Conservation (phyloP, 2,797 vertebrate species). For the Hypotaenidia okinawae region DNA sequence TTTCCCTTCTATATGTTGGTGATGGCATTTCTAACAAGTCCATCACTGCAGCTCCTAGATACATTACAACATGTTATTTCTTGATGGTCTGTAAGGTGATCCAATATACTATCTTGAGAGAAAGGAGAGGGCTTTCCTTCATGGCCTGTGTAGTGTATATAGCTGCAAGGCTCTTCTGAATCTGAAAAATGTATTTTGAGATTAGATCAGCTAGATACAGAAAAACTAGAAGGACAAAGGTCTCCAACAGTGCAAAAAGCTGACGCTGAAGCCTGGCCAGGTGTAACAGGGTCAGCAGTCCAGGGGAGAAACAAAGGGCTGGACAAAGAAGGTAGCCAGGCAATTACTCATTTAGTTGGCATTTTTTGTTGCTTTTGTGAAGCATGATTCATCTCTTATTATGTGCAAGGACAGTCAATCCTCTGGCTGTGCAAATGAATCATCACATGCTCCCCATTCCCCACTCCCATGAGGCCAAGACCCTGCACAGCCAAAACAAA, state of each 20-base stretch:
- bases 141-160: not conserved
- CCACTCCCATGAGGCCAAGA: not conserved
- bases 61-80: not conserved
- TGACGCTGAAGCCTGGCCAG: slow-evolving; percentile 19
- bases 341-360: slow-evolving; percentile 9
- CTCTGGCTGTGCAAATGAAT: slow-evolving; percentile 28
- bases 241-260: slow-evolving; percentile 1
- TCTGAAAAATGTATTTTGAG: not conserved
- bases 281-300: not conserved
- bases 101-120: not conserved
- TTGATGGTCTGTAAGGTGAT: not conserved
- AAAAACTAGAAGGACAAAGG: slow-evolving; percentile 32
- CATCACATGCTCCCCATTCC: not conserved
- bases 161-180: not conserved
- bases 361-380: slow-evolving; percentile 29
- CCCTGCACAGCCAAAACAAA: not conserved
- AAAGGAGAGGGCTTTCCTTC: not conserved
- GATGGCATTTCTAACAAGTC: not conserved
- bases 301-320: slow-evolving; percentile 17
- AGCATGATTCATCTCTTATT: slow-evolving; percentile 36
- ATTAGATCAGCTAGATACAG: not conserved
- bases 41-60: not conserved
- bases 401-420: not conserved
- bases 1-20: not conserved
- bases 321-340: not conserved